Percentiles rank a stretch among this genome's conserved stretches.
Evolutionary conservation across 64 coral and sea anemone species (phyloP).

Genomic region (Dendrophyllia cribrosa): DNA sequence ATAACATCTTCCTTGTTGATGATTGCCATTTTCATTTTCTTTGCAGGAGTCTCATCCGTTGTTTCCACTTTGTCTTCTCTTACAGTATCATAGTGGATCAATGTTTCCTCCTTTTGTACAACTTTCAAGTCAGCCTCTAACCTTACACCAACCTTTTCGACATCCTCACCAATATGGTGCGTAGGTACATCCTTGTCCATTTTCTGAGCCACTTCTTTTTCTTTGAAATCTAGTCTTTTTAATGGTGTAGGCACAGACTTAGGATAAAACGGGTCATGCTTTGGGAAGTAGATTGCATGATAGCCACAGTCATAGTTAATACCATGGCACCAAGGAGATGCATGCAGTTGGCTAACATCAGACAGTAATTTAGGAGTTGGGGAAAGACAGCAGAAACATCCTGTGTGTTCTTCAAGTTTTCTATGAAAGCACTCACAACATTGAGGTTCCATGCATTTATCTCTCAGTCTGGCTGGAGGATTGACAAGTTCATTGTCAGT

Average conservation of each 20-base stretch:
- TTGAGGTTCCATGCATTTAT: not conserved
- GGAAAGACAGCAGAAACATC: constrained; percentile 2
- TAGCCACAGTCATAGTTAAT: not conserved
- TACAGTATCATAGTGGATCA: too few relatives aligned
- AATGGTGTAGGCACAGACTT: not conserved
- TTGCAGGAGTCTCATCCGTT: not conserved
- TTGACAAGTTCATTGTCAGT: not conserved
- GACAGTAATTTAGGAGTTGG: not conserved
- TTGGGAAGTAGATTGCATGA: not conserved
- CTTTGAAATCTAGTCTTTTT: not conserved
- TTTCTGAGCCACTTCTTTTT: not conserved
- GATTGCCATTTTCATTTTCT: not conserved
- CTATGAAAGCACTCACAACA: not conserved
- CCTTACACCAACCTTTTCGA: not conserved
- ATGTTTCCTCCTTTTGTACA: not conserved
- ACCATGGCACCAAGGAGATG: not conserved
- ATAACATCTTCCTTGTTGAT: not conserved
- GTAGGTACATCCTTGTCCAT: too few relatives aligned
- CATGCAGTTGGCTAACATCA: not conserved
- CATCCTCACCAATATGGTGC: too few relatives aligned
- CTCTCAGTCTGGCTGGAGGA: not conserved
- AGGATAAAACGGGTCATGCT: not conserved
- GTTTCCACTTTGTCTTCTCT: not conserved
- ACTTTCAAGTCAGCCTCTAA: not conserved
- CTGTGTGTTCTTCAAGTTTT: not conserved